Evolutionary conservation across 2,888 invertebrate genomes (phyloP).

Genomic region (Ornithoptera alexandrae): DNA sequence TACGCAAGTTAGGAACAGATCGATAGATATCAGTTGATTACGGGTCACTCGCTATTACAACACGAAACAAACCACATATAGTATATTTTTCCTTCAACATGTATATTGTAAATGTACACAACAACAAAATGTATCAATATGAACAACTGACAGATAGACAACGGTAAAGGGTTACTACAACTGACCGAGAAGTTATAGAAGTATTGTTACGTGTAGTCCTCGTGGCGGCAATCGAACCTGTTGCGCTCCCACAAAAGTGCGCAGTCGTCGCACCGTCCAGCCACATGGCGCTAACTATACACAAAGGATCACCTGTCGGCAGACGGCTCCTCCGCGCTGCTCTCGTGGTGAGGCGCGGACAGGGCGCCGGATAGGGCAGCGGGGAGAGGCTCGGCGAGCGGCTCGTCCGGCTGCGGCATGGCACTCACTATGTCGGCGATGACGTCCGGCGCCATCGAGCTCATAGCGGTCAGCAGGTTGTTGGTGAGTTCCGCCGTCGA

Average conservation of each 20-base stretch:
- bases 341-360: no score
- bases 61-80: conserved; percentile 8
- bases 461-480: conserved; percentile 66
- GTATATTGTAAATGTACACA: conserved; percentile 5
- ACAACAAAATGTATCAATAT: not conserved
- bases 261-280: not conserved
- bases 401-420: conserved; percentile 40
- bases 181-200: not conserved
- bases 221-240: no score
- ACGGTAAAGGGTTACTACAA: not conserved
- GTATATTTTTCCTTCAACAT: not conserved
- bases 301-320: conserved; percentile 21
- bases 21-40: not conserved
- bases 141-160: not conserved
- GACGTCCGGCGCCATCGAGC: conserved; percentile 52
- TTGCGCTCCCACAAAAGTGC: no score
- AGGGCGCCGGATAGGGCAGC: no score
- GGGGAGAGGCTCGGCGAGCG: conserved; percentile 16
- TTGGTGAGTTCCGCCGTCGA: conserved; percentile 50
- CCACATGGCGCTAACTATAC: conserved; percentile 4
- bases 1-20: conserved; percentile 29
- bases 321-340: conserved; percentile 2
- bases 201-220: conserved; percentile 4
- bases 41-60: conserved; percentile 1
- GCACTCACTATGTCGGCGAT: conserved; percentile 52